Percentiles rank a stretch among this genome's conserved stretches.
Evolutionary conservation across 2,797 vertebrate genomes (phyloP).

Genomic region (Rhinophrynus dorsalis): DNA sequence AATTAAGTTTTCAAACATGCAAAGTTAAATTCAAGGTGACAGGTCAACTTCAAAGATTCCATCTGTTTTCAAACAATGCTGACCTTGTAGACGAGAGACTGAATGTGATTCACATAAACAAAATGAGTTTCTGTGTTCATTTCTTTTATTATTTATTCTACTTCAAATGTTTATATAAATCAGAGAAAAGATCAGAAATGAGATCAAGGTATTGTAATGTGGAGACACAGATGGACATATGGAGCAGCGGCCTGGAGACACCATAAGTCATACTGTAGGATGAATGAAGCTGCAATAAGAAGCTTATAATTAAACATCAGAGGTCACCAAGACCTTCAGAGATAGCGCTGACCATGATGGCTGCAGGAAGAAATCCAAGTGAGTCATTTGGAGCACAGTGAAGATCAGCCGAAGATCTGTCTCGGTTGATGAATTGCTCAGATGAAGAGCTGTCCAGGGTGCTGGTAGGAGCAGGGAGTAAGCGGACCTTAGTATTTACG

Average conservation of each 20-base stretch:
- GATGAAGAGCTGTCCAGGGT: slow-evolving; percentile 17
- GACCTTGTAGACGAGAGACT: too few species aligned
- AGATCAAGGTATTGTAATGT: slow-evolving; percentile 2
- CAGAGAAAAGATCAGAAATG: neutral
- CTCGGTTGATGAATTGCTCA: slow-evolving; percentile 20
- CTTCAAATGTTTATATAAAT: neutral
- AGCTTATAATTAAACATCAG: slow-evolving; percentile 14
- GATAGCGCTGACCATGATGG: neutral
- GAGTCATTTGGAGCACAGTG: neutral
- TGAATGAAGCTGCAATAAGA: neutral
- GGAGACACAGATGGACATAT: too few species aligned
- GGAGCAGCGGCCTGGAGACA: too few species aligned
- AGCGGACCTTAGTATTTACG: neutral
- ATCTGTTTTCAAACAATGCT: too few species aligned
- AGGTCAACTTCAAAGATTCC: too few species aligned
- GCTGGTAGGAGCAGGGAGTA: neutral
- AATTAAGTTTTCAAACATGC: too few species aligned
- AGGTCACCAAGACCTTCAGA: slow-evolving; percentile 7
- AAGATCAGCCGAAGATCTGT: neutral
- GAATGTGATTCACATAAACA: too few species aligned
- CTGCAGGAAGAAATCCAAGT: neutral
- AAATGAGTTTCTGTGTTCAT: too few species aligned
- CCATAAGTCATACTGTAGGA: neutral
- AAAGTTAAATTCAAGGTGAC: too few species aligned
- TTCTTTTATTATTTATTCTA: too few species aligned